Percentiles rank a stretch among this genome's conserved stretches.
Evolutionary conservation across 1,140 invertebrate species (phyloP).

Genomic region (Grapholita molesta): DNA sequence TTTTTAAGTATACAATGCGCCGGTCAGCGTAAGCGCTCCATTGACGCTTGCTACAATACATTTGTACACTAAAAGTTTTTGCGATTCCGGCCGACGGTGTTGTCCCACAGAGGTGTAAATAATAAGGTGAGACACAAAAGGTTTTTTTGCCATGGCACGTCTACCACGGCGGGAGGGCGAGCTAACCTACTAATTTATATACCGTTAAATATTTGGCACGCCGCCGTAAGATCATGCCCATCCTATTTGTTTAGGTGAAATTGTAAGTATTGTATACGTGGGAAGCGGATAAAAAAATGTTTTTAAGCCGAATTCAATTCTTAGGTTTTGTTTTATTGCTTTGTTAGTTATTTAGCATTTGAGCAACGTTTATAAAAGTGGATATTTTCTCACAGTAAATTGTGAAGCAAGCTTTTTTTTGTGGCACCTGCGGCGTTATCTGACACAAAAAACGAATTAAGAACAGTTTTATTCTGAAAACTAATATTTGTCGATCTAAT

Average conservation of each 20-base stretch:
- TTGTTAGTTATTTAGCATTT: slow-evolving; percentile 15
- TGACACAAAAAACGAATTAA: slow-evolving; percentile 17
- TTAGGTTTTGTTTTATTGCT: slow-evolving; percentile 51
- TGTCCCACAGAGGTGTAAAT: slow-evolving; percentile 45
- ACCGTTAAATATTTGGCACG: slow-evolving; percentile 52
- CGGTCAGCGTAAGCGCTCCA: neutral
- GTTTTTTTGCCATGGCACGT: slow-evolving; percentile 31
- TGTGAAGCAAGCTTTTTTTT: slow-evolving; percentile 19
- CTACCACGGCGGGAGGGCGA: slow-evolving; percentile 34
- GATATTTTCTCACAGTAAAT: neutral
- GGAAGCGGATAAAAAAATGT: slow-evolving; percentile 34
- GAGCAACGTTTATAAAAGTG: slow-evolving; percentile 7
- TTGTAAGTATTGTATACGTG: slow-evolving; percentile 56
- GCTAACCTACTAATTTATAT: slow-evolving; percentile 39
- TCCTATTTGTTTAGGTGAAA: slow-evolving; percentile 64
- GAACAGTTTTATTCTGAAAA: slow-evolving; percentile 24
- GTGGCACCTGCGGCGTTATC: slow-evolving; percentile 32
- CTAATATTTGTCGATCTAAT: slow-evolving; percentile 51
- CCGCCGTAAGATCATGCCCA: slow-evolving; percentile 37
- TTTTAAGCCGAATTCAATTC: slow-evolving; percentile 44
- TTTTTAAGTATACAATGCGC: neutral
- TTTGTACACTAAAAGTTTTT: slow-evolving; percentile 31
- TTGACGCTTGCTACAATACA: slow-evolving; percentile 8
- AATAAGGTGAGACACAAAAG: slow-evolving; percentile 43
- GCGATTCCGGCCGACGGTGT: slow-evolving; percentile 19